Percentiles rank a stretch among this genome's conserved stretches.
Conservation (phyloP, 2,113 vertebrate genomes). For the Chroicocephalus ridibundus region DNA sequence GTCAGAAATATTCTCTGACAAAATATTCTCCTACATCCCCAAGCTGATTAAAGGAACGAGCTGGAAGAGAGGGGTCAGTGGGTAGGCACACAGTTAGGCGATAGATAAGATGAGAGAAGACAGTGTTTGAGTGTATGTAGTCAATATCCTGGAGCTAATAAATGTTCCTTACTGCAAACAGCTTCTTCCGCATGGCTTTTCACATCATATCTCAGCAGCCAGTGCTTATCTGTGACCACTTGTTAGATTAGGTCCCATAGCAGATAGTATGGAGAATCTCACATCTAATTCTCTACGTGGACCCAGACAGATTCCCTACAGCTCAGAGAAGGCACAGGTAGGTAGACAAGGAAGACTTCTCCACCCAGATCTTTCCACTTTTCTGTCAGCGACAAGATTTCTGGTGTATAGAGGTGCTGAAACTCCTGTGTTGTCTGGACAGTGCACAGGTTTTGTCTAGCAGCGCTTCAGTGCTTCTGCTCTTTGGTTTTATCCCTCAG, state of each 20-base stretch:
- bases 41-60: constrained; percentile 46
- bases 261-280: background rate
- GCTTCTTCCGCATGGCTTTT: background rate
- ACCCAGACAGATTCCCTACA: background rate
- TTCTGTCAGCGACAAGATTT: background rate
- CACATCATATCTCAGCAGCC: constrained; percentile 19
- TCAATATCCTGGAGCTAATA: constrained; percentile 23
- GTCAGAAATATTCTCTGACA: constrained; percentile 40
- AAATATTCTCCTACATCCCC: constrained; percentile 36
- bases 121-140: background rate
- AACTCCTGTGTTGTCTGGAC: background rate
- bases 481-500: background rate
- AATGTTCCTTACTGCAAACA: constrained; percentile 15
- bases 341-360: background rate
- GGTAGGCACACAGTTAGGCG: background rate
- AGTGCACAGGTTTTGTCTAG: background rate
- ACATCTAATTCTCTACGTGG: background rate
- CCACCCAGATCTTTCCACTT: background rate
- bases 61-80: constrained; percentile 38
- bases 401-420: background rate
- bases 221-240: constrained; percentile 22
- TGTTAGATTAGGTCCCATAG: constrained; percentile 12
- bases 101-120: constrained; percentile 50
- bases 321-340: background rate
- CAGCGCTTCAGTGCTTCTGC: too few relatives aligned